Base-by-base conservation (phyloP, 2,888 invertebrate species). In the Eurytoma adleriae region DNA sequence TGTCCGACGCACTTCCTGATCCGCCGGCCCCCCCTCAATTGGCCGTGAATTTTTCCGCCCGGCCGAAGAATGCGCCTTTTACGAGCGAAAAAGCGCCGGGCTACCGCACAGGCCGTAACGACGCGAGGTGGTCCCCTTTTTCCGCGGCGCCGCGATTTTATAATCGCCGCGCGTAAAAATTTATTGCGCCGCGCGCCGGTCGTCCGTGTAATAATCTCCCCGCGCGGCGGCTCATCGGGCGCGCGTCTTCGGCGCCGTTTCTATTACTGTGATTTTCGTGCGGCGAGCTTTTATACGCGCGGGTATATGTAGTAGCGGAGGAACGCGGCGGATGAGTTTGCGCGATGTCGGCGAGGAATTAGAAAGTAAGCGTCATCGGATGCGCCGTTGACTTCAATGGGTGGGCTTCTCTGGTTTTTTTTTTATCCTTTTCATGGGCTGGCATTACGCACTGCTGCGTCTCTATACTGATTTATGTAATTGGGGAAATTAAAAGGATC, bases 201-300 rank as follows among this genome's bases (percentile, higher is more conserved):
- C 27, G 50, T 50, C 40, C 54, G 18, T 2, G 2, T 24, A 24
- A 24, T 24, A 30, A 16, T 30, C 0, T 18, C 30, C 40, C 56
- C 56, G 61, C 27, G 59, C 14, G 14, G 27, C 30, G 24, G 24
- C 27, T 12, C 18, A 12, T 1, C 48, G 18, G 40, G n/a, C 20
- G 2, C 30, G 16, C 12, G 12, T 12, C 71, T n/a, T 10, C 52
- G 48, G 57, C 48, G 20, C 18, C 10, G 40, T 68, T 68, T 68
- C 75, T 75, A 75, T 75, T 68, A 75, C 75, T 68, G 67, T 72
- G 62, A 72, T 40, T 72, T 72, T 72, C 20, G n/a, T 24, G 40
- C 10, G 57, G n/a, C 13, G 56, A 16, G 30, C 12, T 61, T 30
- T 50, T 30, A 24, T 24, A 24, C 2, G 24, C 24, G 24, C 2